Base-by-base conservation (phyloP, 2,888 invertebrate genomes). In the Parelbella ahira region DNA sequence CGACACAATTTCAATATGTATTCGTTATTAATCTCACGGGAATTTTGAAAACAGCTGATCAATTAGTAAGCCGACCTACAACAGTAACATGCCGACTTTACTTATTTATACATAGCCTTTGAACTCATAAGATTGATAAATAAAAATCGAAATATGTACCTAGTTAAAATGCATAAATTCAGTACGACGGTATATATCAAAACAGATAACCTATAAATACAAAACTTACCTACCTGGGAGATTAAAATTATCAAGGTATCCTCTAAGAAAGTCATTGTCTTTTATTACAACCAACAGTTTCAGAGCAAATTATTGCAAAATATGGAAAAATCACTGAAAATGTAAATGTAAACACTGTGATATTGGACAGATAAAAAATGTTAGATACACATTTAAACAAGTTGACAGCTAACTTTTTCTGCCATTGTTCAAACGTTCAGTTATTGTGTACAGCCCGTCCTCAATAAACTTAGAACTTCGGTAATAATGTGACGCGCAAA, bases 231-330 rank as follows among this genome's bases (percentile, higher is more conserved):
- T 94, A 93, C 94, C 90, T 94, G 93, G 36, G 96, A 95, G 60
- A 93, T 90, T 51, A 95, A 89, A 72, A 97, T 93, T 51, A 96
- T 93, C 47, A 93, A 88, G 21, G 94, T 94, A 84, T 97, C 96
- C 73, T 93, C 93, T 41, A 95, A 74, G 72, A 96, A 95, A 54
- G 92, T 93, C 97, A 97, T 97, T 29, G 51, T 71, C 19, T 5
- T 13, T 8, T 3, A 4, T 2, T 12, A 12, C 19, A n/a, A 19
- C 24, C 7, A 10, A 25, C 9, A 15, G 11, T 32, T 3, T 11
- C 2, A 13, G 1, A 19, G 4, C 1, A 20, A 13, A 20, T 1
- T 19, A 9, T 12, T 1, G 3, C 9, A 32, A 25, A 32, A 25
- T 25, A 12, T 25, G 19, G 20, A 25, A 10, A 19, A 32, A 20